Evolutionary conservation across 2,797 vertebrate genomes (phyloP).

Genomic region (Sciurus vulgaris): DNA sequence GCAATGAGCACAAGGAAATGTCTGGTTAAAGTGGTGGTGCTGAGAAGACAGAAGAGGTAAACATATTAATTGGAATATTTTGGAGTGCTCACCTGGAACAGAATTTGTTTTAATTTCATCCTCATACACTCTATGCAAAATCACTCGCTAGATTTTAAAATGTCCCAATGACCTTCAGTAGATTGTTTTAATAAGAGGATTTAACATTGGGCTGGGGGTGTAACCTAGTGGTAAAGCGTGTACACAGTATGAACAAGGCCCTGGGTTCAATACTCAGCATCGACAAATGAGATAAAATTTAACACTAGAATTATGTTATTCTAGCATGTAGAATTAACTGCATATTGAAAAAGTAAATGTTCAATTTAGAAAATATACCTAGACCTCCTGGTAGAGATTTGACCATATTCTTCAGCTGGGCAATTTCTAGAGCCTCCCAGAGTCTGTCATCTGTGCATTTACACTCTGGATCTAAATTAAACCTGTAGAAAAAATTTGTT

Average conservation of each 20-base stretch:
- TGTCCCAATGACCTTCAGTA: background rate
- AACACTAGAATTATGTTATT: background rate
- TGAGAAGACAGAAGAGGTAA: background rate
- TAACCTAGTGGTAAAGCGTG: background rate
- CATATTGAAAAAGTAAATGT: background rate
- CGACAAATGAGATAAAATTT: background rate
- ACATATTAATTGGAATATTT: background rate
- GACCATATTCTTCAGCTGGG: conserved; percentile 99
- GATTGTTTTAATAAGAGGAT: background rate
- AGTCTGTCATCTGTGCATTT: conserved; percentile 96
- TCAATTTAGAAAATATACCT: conserved; percentile 88
- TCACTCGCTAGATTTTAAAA: conserved; percentile 21
- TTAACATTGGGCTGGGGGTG: background rate
- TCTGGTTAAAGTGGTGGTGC: background rate
- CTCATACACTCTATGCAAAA: background rate
- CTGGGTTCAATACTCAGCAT: no score
- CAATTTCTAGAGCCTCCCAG: conserved; percentile 99
- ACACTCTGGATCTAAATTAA: conserved; percentile 97
- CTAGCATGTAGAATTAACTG: background rate
- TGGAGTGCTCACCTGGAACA: background rate
- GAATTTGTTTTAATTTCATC: background rate
- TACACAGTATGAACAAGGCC: background rate
- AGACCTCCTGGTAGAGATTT: conserved; percentile 96
- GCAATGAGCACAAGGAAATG: background rate
- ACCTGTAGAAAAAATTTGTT: conserved; percentile 87